phyloP scores from a whole-genome alignment of 1,140 invertebrate genomes.

The Meteorus sp. region DNA sequence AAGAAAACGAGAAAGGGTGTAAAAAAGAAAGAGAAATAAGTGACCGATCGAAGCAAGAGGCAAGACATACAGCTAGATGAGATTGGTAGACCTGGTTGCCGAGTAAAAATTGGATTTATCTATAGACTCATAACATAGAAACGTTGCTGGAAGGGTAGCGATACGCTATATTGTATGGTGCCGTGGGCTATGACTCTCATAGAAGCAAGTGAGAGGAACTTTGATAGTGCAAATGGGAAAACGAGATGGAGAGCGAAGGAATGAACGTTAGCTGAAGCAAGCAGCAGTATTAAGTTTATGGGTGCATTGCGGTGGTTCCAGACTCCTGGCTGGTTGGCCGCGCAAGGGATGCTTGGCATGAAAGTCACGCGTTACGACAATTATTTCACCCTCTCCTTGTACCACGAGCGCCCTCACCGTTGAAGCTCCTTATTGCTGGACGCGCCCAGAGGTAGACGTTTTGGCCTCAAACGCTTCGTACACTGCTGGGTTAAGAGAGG shows the following conservation, averaged over 20 bases:
- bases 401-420: neutral
- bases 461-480: conserved; percentile 10
- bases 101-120: conserved; percentile 20
- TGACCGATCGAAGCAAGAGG: neutral
- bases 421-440: conserved; percentile 25
- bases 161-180: conserved; percentile 1
- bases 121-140: conserved; percentile 4
- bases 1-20: too few species aligned
- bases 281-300: conserved; percentile 47
- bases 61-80: conserved; percentile 4
- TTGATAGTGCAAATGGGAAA: neutral
- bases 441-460: neutral
- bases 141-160: neutral
- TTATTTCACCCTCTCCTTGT: conserved; percentile 47
- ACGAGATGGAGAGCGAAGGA: neutral
- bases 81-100: neutral
- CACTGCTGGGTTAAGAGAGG: too few species aligned
- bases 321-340: conserved; percentile 19
- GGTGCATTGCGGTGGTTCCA: conserved; percentile 49
- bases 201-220: neutral
- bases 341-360: conserved; percentile 38
- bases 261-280: neutral
- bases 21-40: neutral
- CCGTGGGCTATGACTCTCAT: neutral
- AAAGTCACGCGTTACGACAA: conserved; percentile 50